These are phyloP conservation scores for Phyllotreta cruciferae DNA, from an alignment of 2,888 invertebrate species.

Conservation along the genomic window DNA sequence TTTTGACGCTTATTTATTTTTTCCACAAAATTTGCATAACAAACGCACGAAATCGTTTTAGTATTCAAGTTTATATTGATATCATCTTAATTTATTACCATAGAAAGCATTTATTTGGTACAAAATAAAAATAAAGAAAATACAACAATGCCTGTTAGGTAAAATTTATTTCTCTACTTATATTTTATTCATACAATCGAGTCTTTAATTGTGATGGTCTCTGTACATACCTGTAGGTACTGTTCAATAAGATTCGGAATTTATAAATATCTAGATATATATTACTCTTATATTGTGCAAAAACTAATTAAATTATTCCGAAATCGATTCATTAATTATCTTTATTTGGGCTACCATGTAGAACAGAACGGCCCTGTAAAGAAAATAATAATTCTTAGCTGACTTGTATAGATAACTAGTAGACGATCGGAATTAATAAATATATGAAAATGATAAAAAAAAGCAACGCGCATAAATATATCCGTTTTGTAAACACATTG, in stretches of 20 bases:
- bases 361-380: constrained; percentile 1
- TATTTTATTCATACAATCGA: too few species aligned
- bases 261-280: too few species aligned
- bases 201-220: too few species aligned
- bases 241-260: too few species aligned
- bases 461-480: constrained; percentile 31
- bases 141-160: too few species aligned
- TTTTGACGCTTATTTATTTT: constrained; percentile 9
- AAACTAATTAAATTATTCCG: too few species aligned
- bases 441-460: constrained; percentile 33
- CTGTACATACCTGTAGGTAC: too few species aligned
- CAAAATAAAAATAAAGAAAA: constrained; percentile 1
- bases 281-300: too few species aligned
- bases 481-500: constrained; percentile 33
- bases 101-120: background rate
- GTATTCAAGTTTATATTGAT: constrained; percentile 2
- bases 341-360: too few species aligned
- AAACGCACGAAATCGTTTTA: constrained; percentile 5
- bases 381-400: constrained; percentile 28
- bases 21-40: constrained; percentile 7
- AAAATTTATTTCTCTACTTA: too few species aligned
- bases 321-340: too few species aligned
- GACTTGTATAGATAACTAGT: constrained; percentile 28
- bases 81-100: constrained; percentile 4
- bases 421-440: constrained; percentile 30